Conservation (phyloP, 2,797 vertebrate species). For the Pangasius djambal region DNA sequence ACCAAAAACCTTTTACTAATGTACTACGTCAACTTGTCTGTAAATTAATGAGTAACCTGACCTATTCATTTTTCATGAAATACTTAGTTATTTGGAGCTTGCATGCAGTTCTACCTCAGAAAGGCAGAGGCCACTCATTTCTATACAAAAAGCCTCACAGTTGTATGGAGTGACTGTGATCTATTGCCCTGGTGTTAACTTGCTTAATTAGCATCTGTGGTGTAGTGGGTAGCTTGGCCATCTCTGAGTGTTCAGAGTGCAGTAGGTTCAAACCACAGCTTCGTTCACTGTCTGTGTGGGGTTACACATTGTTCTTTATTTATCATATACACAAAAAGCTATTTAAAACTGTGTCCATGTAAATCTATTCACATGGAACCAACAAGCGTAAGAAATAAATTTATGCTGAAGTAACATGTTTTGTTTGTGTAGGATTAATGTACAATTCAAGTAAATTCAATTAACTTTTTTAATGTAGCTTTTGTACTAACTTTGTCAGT, state of each 20-base stretch:
- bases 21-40: not conserved
- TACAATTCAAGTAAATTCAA: not conserved
- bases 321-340: not conserved
- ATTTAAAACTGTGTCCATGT: not conserved
- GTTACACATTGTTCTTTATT: not conserved
- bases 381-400: not conserved
- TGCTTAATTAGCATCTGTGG: not conserved
- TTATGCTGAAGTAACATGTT: not conserved
- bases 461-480: not conserved
- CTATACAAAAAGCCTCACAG: not conserved
- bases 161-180: not conserved
- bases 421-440: not conserved
- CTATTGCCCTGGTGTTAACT: not conserved
- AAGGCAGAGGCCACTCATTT: not conserved
- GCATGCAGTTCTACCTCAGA: slow-evolving; percentile 11
- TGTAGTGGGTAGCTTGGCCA: not conserved
- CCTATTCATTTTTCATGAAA: not conserved
- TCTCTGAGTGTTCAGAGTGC: not conserved
- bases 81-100: not conserved
- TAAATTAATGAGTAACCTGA: not conserved
- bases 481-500: not conserved
- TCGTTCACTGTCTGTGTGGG: not conserved
- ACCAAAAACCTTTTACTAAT: not conserved
- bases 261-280: not conserved
- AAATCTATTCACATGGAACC: not conserved